Evolutionary conservation across 2,888 invertebrate species (phyloP), one percentile per base, ranked within the genome.

Genomic region (Drosophila hamatofila): DNA sequence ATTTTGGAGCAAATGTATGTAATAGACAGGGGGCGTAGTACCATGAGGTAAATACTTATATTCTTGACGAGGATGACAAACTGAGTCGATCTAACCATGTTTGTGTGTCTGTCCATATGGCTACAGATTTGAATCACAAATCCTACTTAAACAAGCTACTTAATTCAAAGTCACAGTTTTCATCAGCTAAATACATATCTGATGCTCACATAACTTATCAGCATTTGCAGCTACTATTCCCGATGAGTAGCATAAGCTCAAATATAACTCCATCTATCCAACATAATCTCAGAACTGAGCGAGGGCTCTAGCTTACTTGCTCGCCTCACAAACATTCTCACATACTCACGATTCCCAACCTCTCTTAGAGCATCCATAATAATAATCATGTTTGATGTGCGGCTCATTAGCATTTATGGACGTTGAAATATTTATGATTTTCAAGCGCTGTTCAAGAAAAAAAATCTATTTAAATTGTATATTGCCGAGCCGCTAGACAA

Each of bases 341-440:
- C 14, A 25, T 9, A 14, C 23, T 44, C 35, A 8, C 4, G 12
- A 14, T 18, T 12, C 23, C 6, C 16, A 8, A 16, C 1, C 1
- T 46, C 14, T 12, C 21, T 8, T 27, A 60, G 75, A 8, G 64
- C 18, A 69, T 42, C 3, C 18, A 27, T 68, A 60, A 56, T 65
- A 70, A 78, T 72, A 81, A 81, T 76, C 67, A n/a, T 67, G 51
- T 52, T 57, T 46, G 61, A 58, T 59, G 48, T 37, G 35, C 60
- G 51, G 8, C 71, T 83, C 83, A 87, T 88, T 86, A 81, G 84
- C 69, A 88, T 84, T 84, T 83, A 88, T 75, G 59, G 88, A 75
- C 75, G 75, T 67, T 67, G 58, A 78, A 86, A 58, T 72, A 72
- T 82, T 83, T 78, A 78, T 69, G 75, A 80, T 72, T 79, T 82